Conservation (phyloP, 2,888 invertebrate species). For the Napeogenes sylphis region DNA sequence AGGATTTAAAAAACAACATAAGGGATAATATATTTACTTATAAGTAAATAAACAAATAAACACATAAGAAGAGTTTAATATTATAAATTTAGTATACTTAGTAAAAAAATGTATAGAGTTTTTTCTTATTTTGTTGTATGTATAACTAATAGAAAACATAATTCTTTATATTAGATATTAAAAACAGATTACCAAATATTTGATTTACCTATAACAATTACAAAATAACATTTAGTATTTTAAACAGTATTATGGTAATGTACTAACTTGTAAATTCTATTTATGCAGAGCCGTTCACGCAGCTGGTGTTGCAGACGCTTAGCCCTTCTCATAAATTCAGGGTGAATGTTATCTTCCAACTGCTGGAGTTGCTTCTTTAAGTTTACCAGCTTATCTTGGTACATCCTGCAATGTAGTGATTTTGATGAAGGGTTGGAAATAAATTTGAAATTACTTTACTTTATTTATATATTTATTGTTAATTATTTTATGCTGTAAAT, state of each 20-base stretch:
- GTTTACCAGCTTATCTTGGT: conserved; percentile 92
- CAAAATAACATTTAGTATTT: neutral
- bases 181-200: too few relatives aligned
- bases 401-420: conserved; percentile 79
- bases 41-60: too few relatives aligned
- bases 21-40: too few relatives aligned
- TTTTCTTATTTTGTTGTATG: too few relatives aligned
- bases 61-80: too few relatives aligned
- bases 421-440: too few relatives aligned
- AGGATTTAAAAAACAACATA: too few relatives aligned
- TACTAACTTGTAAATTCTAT: conserved; percentile 80
- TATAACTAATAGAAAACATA: too few relatives aligned
- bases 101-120: too few relatives aligned
- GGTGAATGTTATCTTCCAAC: conserved; percentile 89
- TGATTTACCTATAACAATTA: too few relatives aligned
- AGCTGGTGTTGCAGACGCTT: conserved; percentile 89
- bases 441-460: neutral
- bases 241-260: neutral
- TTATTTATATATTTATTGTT: neutral
- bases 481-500: neutral
- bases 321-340: conserved; percentile 89
- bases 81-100: too few relatives aligned
- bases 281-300: conserved; percentile 87
- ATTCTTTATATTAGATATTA: too few relatives aligned
- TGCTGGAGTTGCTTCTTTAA: conserved; percentile 94